Conservation (phyloP, 2,797 vertebrate genomes). For the Linurgus olivaceus region DNA sequence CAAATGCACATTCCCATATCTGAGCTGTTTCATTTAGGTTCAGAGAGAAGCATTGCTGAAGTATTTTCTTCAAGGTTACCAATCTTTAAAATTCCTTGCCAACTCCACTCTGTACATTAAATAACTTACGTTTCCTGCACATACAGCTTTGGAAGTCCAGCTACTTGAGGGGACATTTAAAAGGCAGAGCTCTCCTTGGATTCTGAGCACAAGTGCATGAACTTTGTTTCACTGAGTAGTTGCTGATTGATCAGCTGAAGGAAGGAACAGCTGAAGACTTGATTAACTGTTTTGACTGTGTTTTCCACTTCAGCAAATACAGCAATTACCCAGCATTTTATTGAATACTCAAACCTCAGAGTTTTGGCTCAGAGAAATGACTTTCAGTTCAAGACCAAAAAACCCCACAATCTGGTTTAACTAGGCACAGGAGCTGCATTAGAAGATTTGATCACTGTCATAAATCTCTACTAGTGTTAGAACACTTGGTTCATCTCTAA, state of each 20-base stretch:
- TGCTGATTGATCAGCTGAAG: not conserved
- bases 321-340: not conserved
- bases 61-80: not conserved
- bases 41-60: not conserved
- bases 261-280: not conserved
- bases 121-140: not conserved
- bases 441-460: not conserved
- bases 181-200: not conserved
- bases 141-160: not conserved
- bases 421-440: not conserved
- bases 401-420: not conserved
- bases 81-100: not conserved
- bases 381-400: not conserved
- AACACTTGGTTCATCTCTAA: rapidly evolving
- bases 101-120: not conserved
- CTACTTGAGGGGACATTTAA: not conserved
- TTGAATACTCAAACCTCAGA: not conserved
- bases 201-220: not conserved
- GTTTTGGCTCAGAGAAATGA: not conserved
- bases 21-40: not conserved
- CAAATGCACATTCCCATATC: not conserved
- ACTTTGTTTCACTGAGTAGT: not conserved
- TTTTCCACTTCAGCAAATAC: not conserved
- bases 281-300: constrained; percentile 14
- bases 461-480: not conserved